Percentiles rank a stretch among this genome's conserved stretches.
phyloP scores from a whole-genome alignment of 37 sponge, comb jelly and placozoan genomes.

The Mnemiopsis leidyi region DNA sequence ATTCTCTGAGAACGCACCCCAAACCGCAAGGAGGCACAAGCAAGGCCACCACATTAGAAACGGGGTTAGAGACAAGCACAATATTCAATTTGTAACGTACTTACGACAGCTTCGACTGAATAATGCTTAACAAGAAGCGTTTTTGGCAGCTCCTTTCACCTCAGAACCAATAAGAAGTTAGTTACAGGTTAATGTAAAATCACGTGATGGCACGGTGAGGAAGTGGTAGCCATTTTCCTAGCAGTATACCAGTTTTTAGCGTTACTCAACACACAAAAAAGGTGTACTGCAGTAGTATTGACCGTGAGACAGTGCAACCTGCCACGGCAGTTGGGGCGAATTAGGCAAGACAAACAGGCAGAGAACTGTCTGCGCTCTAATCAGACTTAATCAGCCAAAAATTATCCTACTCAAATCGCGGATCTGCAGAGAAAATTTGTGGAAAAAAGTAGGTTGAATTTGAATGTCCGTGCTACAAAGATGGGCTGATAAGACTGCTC shows the following conservation, averaged over 20 bases:
- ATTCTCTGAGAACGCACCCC: background rate
- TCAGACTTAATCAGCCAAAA: background rate
- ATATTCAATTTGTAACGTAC: background rate
- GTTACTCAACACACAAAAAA: background rate
- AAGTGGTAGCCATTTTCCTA: background rate
- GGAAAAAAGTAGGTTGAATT: no score
- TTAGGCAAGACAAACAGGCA: background rate
- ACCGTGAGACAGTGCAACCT: background rate
- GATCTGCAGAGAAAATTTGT: background rate
- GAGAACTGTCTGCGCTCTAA: background rate
- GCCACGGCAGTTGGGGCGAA: background rate
- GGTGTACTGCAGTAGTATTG: background rate
- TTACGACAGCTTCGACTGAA: background rate
- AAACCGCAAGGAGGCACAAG: background rate
- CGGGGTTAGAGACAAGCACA: background rate
- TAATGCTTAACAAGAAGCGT: background rate
- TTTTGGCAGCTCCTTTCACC: background rate
- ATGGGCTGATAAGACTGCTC: no score
- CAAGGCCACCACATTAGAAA: background rate
- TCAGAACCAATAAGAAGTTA: background rate
- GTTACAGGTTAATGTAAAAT: background rate
- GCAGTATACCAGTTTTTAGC: background rate
- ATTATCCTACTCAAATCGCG: background rate
- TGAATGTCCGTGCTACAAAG: no score
- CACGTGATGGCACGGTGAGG: background rate